These are phyloP conservation scores for Tipula lateralis DNA, from an alignment of 2,888 invertebrate genomes.

Conservation along the genomic window DNA sequence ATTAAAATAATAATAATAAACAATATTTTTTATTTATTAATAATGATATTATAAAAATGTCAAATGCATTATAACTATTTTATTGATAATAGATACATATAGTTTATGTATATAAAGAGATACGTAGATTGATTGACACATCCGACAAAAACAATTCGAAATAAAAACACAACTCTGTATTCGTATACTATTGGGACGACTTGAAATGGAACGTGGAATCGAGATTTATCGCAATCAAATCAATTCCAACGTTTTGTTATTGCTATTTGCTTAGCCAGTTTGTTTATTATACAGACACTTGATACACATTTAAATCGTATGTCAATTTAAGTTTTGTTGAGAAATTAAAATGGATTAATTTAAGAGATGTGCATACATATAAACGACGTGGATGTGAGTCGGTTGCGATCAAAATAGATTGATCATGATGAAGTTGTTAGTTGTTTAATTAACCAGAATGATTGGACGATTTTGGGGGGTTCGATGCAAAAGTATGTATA, in stretches of 20 bases:
- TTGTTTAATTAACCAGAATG: neutral
- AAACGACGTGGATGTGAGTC: neutral
- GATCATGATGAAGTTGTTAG: neutral
- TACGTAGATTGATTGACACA: neutral
- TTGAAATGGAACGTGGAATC: neutral
- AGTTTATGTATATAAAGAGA: neutral
- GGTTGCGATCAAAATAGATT: neutral
- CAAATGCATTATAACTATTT: constrained; percentile 15
- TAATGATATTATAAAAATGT: constrained; percentile 9
- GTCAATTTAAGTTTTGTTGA: neutral
- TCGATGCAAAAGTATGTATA: neutral
- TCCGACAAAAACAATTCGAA: neutral
- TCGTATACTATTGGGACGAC: neutral
- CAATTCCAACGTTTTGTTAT: neutral
- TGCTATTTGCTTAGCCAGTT: neutral
- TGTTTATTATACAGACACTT: neutral
- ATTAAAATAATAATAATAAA: neutral
- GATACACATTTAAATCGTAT: neutral
- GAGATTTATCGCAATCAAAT: neutral
- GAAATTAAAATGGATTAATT: constrained; percentile 12
- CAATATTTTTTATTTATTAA: constrained; percentile 11
- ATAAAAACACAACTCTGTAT: neutral
- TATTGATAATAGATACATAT: neutral
- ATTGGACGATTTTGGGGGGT: neutral
- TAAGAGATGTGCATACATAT: neutral